Evolutionary conservation across 2,797 vertebrate species (phyloP).

Genomic region (Cuculus canorus): DNA sequence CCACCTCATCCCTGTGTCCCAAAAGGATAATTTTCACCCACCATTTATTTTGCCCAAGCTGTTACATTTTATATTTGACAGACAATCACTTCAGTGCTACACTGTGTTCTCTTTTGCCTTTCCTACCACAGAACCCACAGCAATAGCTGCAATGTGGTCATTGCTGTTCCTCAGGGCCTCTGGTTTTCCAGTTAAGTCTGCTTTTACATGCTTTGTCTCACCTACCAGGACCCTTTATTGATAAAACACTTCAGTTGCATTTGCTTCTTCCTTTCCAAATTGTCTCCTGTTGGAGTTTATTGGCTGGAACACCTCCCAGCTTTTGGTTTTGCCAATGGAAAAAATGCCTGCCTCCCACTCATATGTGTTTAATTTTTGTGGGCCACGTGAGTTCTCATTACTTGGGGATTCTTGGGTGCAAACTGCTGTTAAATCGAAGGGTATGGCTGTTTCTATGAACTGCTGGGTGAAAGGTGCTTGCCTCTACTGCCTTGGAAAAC

Average conservation of each 20-base stretch:
- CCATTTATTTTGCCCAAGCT: neutral
- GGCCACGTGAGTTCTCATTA: neutral
- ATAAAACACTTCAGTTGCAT: neutral
- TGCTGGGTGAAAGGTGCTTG: neutral
- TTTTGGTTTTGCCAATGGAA: neutral
- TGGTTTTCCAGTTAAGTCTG: neutral
- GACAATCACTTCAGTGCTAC: neutral
- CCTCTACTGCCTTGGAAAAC: neutral
- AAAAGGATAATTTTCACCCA: neutral
- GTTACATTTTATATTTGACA: neutral
- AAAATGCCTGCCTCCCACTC: neutral
- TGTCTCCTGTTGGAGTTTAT: neutral
- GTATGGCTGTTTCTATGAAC: neutral
- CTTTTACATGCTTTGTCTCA: neutral
- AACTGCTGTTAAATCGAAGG: neutral
- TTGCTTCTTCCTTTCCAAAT: neutral
- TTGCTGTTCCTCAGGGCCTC: neutral
- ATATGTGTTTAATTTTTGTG: neutral
- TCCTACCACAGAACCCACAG: neutral
- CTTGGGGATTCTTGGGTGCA: fast-evolving
- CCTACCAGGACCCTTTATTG: neutral
- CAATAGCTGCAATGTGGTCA: neutral
- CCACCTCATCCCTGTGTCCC: neutral
- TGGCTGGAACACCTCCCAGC: neutral
- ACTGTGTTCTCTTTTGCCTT: neutral